Base-by-base conservation (phyloP, 2,113 vertebrate genomes). In the Corydoras maculifer region DNA sequence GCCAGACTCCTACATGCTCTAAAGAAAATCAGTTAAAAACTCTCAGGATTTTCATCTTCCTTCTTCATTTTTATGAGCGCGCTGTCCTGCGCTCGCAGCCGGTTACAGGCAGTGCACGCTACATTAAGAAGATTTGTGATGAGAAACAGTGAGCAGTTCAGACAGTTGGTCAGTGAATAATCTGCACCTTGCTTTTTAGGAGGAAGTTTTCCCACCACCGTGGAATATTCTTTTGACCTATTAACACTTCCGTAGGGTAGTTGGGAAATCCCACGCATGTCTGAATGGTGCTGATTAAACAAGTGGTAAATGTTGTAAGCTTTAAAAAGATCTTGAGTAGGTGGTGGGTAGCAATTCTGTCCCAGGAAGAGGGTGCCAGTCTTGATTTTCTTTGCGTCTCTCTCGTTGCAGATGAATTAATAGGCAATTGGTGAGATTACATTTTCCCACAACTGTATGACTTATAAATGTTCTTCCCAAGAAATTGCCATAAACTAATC, bases 91-190 rank as follows among this genome's bases (percentile, higher is more conserved):
- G 9, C 68, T 54, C 49, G 15, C 68, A 63, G 50, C 69, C 61
- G 32, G 53, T 29, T 66, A 31, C 66, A 77, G 57, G 66, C 70
- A 69, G 18, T 55, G 62, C n/a, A 70, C 10, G 64, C 50, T 49
- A 66, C 67, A 74, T 70, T 74, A 63, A 77, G 66, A 67, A 53
- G 67, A 74, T 77, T 77, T 77, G 68, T 35, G 68, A 75, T 25
- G n/a, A 60, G 70, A 67, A 48, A 66, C 69, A 61, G 32, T 49
- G 59, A 63, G 63, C 32, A 57, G 65, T 68, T 70, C 31, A 70
- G 32, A 57, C 57, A 66, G 29, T 32, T 13, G 2, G 25, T 61
- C 62, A 58, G 14, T 57, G 10, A 32, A 25, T 70, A 48, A 77
- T 70, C 58, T 65, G 43, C 59, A 74, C 31, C 58, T 49, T 57